Percentiles rank a stretch among this genome's conserved stretches.
Conservation (phyloP, 2,888 invertebrate genomes). For the Parelbella ahira region DNA sequence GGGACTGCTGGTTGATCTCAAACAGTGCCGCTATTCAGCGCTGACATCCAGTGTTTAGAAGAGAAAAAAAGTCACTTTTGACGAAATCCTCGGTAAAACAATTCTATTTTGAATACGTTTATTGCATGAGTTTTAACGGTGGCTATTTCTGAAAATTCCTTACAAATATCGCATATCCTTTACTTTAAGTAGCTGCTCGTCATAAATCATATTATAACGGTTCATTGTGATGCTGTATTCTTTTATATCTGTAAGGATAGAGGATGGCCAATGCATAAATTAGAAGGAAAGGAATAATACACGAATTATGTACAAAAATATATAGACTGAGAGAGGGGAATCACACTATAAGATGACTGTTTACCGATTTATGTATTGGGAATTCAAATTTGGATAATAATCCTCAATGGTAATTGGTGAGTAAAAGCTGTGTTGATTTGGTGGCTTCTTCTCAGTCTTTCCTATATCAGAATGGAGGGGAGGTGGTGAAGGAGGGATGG, state of each 20-base stretch:
- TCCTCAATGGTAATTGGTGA: too few relatives aligned
- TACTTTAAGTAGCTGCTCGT: slow-evolving; percentile 55
- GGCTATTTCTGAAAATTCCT: slow-evolving; percentile 56
- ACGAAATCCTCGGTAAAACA: slow-evolving; percentile 61
- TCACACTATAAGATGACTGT: too few relatives aligned
- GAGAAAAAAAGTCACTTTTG: slow-evolving; percentile 42
- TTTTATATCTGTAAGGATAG: slow-evolving; percentile 3
- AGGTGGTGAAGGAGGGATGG: too few relatives aligned
- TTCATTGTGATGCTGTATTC: neutral
- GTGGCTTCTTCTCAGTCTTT: too few relatives aligned
- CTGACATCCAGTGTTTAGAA: slow-evolving; percentile 19
- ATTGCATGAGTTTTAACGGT: slow-evolving; percentile 64
- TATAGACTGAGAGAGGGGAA: too few relatives aligned
- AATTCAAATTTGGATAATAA: too few relatives aligned
- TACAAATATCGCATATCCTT: slow-evolving; percentile 48
- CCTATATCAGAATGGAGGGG: too few relatives aligned
- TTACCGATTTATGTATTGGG: too few relatives aligned
- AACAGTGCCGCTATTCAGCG: slow-evolving; percentile 52
- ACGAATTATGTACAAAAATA: too few relatives aligned
- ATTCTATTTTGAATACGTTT: slow-evolving; percentile 47
- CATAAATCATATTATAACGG: slow-evolving; percentile 42
- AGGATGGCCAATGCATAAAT: slow-evolving; percentile 13
- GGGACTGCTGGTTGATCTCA: slow-evolving; percentile 59
- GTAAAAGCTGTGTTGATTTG: too few relatives aligned
- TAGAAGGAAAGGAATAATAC: too few relatives aligned